Conservation (phyloP, 1,140 invertebrate genomes). For the Diabrotica undecimpunctata region DNA sequence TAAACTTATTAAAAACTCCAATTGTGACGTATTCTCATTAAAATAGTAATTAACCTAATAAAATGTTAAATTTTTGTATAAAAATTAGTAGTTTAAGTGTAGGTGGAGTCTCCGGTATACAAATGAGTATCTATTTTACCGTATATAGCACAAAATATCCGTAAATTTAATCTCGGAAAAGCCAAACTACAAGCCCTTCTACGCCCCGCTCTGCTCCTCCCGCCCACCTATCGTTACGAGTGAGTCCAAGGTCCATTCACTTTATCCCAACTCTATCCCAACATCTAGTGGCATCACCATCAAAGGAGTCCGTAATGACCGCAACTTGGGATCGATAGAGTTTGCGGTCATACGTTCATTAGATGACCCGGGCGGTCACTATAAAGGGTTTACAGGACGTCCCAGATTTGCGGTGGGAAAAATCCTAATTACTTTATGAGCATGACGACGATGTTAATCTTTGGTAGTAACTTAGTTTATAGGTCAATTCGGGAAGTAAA, state of each 20-base stretch:
- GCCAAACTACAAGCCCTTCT: background rate
- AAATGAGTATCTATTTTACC: no score
- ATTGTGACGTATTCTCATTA: no score
- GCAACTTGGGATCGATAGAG: slow-evolving; percentile 6
- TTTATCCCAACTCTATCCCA: background rate
- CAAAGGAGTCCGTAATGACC: slow-evolving; percentile 2
- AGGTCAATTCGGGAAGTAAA: no score
- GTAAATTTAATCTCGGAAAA: background rate
- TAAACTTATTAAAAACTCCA: no score
- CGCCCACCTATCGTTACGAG: background rate
- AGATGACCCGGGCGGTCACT: slow-evolving; percentile 11
- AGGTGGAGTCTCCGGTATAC: no score
- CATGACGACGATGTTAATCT: no score
- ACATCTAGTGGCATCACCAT: slow-evolving; percentile 4
- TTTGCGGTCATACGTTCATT: slow-evolving; percentile 9
- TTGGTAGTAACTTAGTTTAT: no score
- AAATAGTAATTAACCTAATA: no score
- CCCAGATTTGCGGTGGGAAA: no score
- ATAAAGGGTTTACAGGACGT: background rate
- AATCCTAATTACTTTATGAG: no score
- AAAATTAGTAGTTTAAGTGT: no score
- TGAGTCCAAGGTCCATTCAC: background rate
- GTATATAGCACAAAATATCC: background rate
- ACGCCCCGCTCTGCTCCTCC: background rate
- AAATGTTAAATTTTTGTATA: no score